A percentile compares a stretch with the other conserved stretches of the same genome.
Conservation (phyloP, 1,140 invertebrate genomes). For the Drosophila kepulauana region DNA sequence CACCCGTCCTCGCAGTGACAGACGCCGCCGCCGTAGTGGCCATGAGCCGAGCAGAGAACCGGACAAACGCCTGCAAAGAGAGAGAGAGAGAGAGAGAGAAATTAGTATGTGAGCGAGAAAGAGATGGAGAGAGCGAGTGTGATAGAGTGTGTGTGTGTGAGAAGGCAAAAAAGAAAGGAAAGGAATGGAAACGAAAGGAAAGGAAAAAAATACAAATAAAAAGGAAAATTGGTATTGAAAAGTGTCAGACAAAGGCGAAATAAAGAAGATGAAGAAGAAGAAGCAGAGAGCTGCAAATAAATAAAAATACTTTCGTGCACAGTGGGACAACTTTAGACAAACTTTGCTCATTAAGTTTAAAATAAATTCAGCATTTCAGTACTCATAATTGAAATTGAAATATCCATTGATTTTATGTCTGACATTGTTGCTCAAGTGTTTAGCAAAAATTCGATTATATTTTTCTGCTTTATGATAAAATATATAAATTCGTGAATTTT, state of each 20-base stretch:
- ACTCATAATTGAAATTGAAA: too few species aligned
- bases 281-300: constrained; percentile 20
- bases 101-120: constrained; percentile 1
- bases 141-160: not conserved
- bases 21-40: constrained; percentile 96
- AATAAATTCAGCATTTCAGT: not conserved
- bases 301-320: constrained; percentile 39
- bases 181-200: not conserved
- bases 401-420: too few species aligned
- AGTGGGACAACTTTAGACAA: constrained; percentile 18
- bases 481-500: too few species aligned
- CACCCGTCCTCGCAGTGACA: constrained; percentile 98
- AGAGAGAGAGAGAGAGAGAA: constrained; percentile 11
- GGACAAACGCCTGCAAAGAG: constrained; percentile 94
- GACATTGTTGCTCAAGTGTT: too few species aligned
- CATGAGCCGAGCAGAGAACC: constrained; percentile 97
- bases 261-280: constrained; percentile 4
- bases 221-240: constrained; percentile 58
- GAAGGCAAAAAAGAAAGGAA: not conserved
- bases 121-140: not conserved
- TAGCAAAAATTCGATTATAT: too few species aligned
- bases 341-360: not conserved
- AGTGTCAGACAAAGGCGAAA: constrained; percentile 60
- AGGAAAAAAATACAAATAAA: constrained; percentile 5
- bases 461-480: too few species aligned